phyloP scores from a whole-genome alignment of 1,140 invertebrate genomes.

The Drosophila tsacasi region DNA sequence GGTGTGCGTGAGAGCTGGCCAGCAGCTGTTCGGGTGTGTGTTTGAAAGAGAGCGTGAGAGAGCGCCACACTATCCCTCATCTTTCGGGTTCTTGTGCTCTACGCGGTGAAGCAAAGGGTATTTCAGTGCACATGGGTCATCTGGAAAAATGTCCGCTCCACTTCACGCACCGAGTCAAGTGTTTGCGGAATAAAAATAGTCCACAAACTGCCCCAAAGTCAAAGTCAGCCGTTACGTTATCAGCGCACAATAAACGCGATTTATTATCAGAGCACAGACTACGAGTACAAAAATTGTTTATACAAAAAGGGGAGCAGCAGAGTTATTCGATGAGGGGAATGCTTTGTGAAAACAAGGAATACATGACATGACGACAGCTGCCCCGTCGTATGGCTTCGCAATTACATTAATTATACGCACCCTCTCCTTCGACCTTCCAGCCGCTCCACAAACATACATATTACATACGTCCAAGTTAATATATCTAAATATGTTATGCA shows the following conservation, averaged over 20 bases:
- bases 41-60: slow-evolving; percentile 12
- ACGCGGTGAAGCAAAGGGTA: slow-evolving; percentile 35
- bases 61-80: slow-evolving; percentile 37
- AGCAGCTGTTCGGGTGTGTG: slow-evolving; percentile 43
- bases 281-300: slow-evolving; percentile 64
- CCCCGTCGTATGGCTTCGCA: slow-evolving; percentile 67
- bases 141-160: slow-evolving; percentile 19
- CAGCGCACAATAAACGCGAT: slow-evolving; percentile 65
- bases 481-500: slow-evolving; percentile 42
- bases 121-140: slow-evolving; percentile 33
- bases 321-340: slow-evolving; percentile 66
- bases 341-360: slow-evolving; percentile 42
- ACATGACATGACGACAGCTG: slow-evolving; percentile 45
- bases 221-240: slow-evolving; percentile 55
- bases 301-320: slow-evolving; percentile 53
- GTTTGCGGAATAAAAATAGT: slow-evolving; percentile 47
- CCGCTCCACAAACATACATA: slow-evolving; percentile 27
- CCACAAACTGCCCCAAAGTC: slow-evolving; percentile 37
- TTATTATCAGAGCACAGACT: slow-evolving; percentile 78
- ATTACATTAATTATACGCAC: slow-evolving; percentile 61
- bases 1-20: slow-evolving; percentile 30
- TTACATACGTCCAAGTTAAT: slow-evolving; percentile 17
- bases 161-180: slow-evolving; percentile 10
- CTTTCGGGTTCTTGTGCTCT: slow-evolving; percentile 44
- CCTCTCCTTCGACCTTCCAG: slow-evolving; percentile 1